Evolutionary conservation across 2,888 invertebrate species (phyloP).

Genomic region (Orthosia cruda): DNA sequence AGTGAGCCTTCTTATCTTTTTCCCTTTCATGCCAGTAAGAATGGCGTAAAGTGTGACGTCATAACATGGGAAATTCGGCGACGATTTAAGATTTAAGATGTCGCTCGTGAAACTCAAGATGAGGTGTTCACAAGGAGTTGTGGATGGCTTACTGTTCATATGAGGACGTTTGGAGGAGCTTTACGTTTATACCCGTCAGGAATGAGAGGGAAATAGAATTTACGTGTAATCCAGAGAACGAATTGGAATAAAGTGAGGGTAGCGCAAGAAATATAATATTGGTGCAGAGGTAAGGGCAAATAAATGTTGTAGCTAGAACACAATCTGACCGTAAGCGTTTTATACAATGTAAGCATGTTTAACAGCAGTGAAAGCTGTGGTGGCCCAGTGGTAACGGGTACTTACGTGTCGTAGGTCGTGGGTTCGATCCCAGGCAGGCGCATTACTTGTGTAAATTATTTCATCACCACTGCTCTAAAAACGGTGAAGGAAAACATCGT

Average conservation of each 20-base stretch:
- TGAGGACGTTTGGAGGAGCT: conserved; percentile 12
- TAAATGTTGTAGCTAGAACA: not conserved
- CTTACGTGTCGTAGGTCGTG: too few species aligned
- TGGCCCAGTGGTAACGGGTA: too few species aligned
- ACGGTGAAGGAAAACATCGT: too few species aligned
- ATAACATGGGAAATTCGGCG: conserved; percentile 53
- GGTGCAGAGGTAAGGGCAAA: not conserved
- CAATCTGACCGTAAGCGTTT: too few species aligned
- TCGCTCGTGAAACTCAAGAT: conserved; percentile 50
- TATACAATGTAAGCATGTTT: too few species aligned
- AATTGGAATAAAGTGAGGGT: conserved; percentile 1
- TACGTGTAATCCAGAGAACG: conserved; percentile 5
- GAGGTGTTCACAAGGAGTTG: conserved; percentile 54
- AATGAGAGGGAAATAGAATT: conserved; percentile 25
- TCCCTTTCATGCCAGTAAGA: not conserved
- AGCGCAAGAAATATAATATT: not conserved
- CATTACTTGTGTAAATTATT: too few species aligned
- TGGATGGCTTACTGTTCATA: conserved; percentile 52
- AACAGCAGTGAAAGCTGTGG: too few species aligned
- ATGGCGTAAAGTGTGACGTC: conserved; percentile 46
- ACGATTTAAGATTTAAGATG: conserved; percentile 49
- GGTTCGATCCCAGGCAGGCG: too few species aligned
- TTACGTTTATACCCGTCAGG: conserved; percentile 13
- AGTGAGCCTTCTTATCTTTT: conserved; percentile 12
- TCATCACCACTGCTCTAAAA: too few species aligned